Percentiles rank a stretch among this genome's conserved stretches.
phyloP scores from a whole-genome alignment of 2,888 invertebrate genomes.

The Phaedon cochleariae region DNA sequence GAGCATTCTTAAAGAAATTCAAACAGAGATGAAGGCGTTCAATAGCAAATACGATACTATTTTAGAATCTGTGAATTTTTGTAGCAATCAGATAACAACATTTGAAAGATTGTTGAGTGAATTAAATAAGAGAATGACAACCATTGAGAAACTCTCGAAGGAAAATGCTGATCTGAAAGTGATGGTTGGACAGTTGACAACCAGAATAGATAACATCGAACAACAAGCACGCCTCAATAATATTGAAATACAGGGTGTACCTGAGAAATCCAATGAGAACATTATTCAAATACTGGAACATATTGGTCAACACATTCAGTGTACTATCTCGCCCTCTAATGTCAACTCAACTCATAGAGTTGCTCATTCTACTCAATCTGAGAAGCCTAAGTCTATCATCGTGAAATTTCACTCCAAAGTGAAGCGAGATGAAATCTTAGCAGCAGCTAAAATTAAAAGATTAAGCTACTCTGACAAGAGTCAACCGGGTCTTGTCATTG shows the following conservation, averaged over 20 bases:
- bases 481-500: background rate
- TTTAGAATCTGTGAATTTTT: slow-evolving; percentile 10
- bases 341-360: background rate
- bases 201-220: background rate
- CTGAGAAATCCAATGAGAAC: too few species aligned
- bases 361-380: slow-evolving; percentile 4
- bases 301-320: background rate
- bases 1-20: slow-evolving; percentile 1
- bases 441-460: background rate
- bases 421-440: background rate
- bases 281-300: too few species aligned
- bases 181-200: slow-evolving; percentile 5
- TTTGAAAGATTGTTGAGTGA: slow-evolving; percentile 9
- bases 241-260: too few species aligned
- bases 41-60: background rate
- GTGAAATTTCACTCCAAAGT: background rate
- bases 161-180: slow-evolving; percentile 11
- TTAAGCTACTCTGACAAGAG: background rate
- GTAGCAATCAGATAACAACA: slow-evolving; percentile 9
- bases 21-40: background rate
- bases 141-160: slow-evolving; percentile 7
- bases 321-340: background rate
- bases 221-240: too few species aligned
- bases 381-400: slow-evolving; percentile 6
- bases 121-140: background rate